These are phyloP conservation scores for Nothocercus julius DNA, from an alignment of 2,113 vertebrate species.

Conservation along the genomic window DNA sequence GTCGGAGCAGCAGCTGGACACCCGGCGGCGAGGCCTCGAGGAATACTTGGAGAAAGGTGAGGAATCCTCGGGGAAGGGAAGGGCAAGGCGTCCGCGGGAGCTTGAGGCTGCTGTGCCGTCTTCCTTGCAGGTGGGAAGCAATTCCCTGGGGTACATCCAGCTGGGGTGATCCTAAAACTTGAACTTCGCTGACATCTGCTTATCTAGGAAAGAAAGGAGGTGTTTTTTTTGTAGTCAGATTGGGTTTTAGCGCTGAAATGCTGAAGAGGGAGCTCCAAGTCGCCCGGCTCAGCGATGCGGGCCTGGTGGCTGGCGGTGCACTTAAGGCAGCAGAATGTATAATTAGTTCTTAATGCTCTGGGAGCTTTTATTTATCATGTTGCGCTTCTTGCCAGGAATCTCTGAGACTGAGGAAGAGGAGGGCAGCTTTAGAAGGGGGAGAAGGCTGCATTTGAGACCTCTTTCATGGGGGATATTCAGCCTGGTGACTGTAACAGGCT, in stretches of 20 bases:
- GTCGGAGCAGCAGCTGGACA: conserved; percentile 94
- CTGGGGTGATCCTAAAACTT: fast-evolving
- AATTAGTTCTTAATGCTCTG: not conserved
- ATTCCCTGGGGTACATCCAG: not conserved
- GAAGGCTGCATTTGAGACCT: fast-evolving
- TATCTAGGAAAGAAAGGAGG: not conserved
- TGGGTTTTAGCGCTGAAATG: fast-evolving
- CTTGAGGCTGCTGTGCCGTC: not conserved
- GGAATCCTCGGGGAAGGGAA: too few species aligned
- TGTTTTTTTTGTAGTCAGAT: not conserved
- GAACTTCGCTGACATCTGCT: fast-evolving
- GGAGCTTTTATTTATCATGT: not conserved
- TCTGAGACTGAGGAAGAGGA: not conserved
- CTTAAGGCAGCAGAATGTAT: not conserved
- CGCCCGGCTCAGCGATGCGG: not conserved
- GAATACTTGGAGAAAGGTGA: conserved; percentile 93
- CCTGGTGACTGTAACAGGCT: too few species aligned
- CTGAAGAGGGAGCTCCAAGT: not conserved
- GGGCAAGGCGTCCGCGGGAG: too few species aligned
- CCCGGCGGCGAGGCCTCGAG: conserved; percentile 91
- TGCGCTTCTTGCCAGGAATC: not conserved
- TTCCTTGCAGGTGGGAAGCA: fast-evolving
- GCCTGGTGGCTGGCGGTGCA: not conserved
- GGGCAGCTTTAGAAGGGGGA: not conserved
- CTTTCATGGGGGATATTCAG: not conserved